Percentiles rank a stretch among this genome's conserved stretches.
Evolutionary conservation across 2,113 vertebrate species (phyloP).

Genomic region (Dasyornis broadbenti): DNA sequence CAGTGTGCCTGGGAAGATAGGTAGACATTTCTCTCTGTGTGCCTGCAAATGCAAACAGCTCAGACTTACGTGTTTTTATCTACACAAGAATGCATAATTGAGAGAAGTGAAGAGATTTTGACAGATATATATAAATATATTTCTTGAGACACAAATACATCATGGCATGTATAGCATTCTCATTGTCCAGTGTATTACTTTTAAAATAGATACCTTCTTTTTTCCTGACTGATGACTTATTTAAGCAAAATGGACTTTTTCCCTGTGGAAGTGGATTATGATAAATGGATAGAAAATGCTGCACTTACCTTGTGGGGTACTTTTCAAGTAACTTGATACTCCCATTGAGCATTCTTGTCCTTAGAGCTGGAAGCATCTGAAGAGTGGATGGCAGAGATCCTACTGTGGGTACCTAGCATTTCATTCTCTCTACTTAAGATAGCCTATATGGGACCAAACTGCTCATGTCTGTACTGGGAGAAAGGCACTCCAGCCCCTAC

Average conservation of each 20-base stretch:
- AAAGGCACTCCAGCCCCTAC: neutral
- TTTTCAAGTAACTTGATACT: neutral
- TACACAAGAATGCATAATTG: neutral
- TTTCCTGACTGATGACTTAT: neutral
- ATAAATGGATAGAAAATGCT: neutral
- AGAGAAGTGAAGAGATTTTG: neutral
- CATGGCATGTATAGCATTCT: neutral
- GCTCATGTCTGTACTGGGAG: neutral
- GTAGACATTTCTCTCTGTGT: neutral
- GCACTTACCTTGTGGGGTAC: neutral
- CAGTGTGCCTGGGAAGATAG: neutral
- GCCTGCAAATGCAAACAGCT: neutral
- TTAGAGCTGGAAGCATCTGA: neutral
- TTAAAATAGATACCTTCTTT: neutral
- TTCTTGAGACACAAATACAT: neutral
- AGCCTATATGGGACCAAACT: neutral
- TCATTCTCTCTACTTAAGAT: neutral
- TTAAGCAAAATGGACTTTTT: constrained; percentile 6
- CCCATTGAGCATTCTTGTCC: neutral
- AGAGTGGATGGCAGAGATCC: neutral
- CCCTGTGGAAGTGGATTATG: neutral
- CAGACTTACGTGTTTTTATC: neutral
- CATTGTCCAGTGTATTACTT: neutral
- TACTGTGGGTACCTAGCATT: neutral
- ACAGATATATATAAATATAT: neutral